Conservation (phyloP, 2,888 invertebrate species). For the Acronicta psi region DNA sequence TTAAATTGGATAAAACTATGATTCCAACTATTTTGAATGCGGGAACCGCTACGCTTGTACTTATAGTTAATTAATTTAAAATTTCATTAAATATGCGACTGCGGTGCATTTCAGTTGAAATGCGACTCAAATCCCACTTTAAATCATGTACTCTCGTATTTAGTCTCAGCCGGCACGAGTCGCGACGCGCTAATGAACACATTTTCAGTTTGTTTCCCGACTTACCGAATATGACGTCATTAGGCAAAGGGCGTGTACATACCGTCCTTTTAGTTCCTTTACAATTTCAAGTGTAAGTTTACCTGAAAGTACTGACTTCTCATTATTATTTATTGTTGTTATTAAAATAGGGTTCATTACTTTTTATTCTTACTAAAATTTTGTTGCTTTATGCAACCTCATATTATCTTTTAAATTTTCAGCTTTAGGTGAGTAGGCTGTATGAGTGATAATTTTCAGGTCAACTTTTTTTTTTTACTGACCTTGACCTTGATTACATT, state of each 20-base stretch:
- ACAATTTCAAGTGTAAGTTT: background rate
- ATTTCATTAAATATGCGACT: slow-evolving; percentile 43
- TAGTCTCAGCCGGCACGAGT: slow-evolving; percentile 11
- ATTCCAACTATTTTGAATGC: slow-evolving; percentile 21
- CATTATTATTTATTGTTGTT: no score
- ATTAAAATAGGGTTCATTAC: no score
- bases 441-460: no score
- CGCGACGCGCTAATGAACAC: slow-evolving; percentile 35
- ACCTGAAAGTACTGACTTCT: background rate
- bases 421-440: no score
- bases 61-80: slow-evolving; percentile 54
- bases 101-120: slow-evolving; percentile 37
- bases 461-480: no score
- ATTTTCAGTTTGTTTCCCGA: slow-evolving; percentile 25
- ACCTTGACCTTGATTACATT: no score
- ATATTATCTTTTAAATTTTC: no score
- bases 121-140: slow-evolving; percentile 25
- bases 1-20: slow-evolving; percentile 25
- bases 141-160: slow-evolving; percentile 19
- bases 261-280: background rate
- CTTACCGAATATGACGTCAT: slow-evolving; percentile 13
- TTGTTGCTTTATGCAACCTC: no score
- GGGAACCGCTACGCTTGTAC: slow-evolving; percentile 7
- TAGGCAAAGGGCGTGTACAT: slow-evolving; percentile 4
- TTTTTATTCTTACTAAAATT: no score